Evolutionary conservation across 2,113 vertebrate genomes (phyloP).

Genomic region (Ceyx cyanopectus): DNA sequence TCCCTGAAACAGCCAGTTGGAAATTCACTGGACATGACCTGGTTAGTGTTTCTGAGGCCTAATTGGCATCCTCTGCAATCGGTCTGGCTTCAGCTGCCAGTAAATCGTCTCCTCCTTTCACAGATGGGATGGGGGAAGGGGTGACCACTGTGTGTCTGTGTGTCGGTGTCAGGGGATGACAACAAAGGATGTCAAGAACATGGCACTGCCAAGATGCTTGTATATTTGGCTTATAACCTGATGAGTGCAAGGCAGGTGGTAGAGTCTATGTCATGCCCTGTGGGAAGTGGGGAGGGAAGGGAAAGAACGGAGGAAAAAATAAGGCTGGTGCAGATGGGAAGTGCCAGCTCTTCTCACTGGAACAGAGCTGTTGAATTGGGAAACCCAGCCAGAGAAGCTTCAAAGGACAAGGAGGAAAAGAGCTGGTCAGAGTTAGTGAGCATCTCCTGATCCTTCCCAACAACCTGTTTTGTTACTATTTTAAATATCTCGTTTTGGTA

Average conservation of each 20-base stretch:
- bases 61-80: conserved; percentile 31
- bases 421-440: not conserved
- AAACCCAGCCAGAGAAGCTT: conserved; percentile 17
- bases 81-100: conserved; percentile 44
- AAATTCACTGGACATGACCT: conserved; percentile 22
- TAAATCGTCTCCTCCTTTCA: conserved; percentile 38
- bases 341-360: conserved; percentile 38
- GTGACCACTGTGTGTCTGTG: conserved; percentile 13
- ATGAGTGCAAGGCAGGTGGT: conserved; percentile 59
- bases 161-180: conserved; percentile 45
- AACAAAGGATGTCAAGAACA: conserved; percentile 62
- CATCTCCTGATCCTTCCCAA: not conserved
- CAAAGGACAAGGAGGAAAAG: not conserved
- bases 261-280: conserved; percentile 60
- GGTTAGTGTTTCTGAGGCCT: conserved; percentile 22
- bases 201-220: conserved; percentile 5
- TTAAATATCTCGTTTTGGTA: not conserved
- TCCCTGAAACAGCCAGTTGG: accelerated
- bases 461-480: not conserved
- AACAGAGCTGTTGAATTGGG: not conserved
- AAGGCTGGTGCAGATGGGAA: conserved; percentile 52
- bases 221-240: conserved; percentile 65
- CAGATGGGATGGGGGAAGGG: conserved; percentile 65
- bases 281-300: conserved; percentile 19
- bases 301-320: conserved; percentile 50